Base-by-base conservation (phyloP, 1,140 invertebrate species). In the Berghia stephanieae region DNA sequence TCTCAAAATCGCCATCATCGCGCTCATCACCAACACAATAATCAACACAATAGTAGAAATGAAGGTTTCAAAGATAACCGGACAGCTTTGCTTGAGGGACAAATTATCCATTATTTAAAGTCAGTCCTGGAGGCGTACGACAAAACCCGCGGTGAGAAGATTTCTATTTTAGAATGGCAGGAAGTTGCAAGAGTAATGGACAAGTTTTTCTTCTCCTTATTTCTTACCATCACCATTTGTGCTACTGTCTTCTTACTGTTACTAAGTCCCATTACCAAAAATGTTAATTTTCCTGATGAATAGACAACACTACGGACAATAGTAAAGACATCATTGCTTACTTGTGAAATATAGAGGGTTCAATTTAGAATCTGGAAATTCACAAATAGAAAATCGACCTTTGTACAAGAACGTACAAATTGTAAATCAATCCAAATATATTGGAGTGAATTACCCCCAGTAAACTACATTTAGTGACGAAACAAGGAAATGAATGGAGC, bases 161-260 rank as follows among this genome's bases (percentile, higher is more conserved):
- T 77, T 31, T 76, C 81, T 3, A 78, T 86, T 21, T 70, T 80
- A 57, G 84, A 87, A 71, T 87, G 86, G 86, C 82, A 83, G 63
- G 86, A 87, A 68, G 81, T 86, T 31, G 86, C 85, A 1, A 78
- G 83, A 44, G 83, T 85, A 3, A 79, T 86, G 68, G 85, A 87
- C 66, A 83, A 81, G 57, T 66, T 83, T 0, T 83, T 86, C 44
- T 85, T 86, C 78, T 81, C 78, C 68, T 34, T 86, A 27, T 87
- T 86, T 77, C 77, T 83, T 0, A 49, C 57, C 13, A 81, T 86
- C 40, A 85, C 85, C 13, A 60, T 77, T 13, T 66, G 79, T 18
- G 84, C 85, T 21, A 84, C 84, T 0, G 43, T 86, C 13, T 73
- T 83, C 27, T 63, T 87, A 4, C 79, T 87, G 16, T 77, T 85